Base-by-base conservation (phyloP, 2,797 vertebrate species). In the Coregonus ussuriensis region DNA sequence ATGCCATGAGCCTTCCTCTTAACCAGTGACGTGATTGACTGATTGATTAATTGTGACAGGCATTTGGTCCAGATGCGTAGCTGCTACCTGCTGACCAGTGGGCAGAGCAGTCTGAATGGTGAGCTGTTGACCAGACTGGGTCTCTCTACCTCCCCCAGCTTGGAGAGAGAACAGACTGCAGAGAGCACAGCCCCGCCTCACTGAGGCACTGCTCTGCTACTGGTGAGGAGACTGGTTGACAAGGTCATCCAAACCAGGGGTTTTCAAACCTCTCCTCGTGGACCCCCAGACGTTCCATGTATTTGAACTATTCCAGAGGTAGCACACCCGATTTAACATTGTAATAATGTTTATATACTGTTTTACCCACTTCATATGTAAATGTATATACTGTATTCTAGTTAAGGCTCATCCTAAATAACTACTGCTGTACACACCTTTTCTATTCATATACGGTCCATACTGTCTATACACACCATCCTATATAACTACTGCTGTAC, bases 21-120 rank as follows among this genome's bases (percentile, higher is more conserved):
- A 56, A 56, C 14, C 14, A 56, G 4, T 63, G 67, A 21, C 37
- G 4, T 7, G 18, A 25, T 1, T 25, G 67, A 70, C 37, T 72
- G 2, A 47, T 3, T 47, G 7, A 7, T 2, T 47, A 2, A 47
- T 41, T 41, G 63, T 66, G 29, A 41, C 41, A 71, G 72, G 62
- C 72, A 74, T 37, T 18, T 74, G 56, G 33, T 25, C n/a, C 72
- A 47, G 72, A 74, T 74, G 72, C 62, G 72, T 13, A 37, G n/a
- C 33, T 33, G 53, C 18, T 74, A 74, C 37, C 35, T 74, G 72
- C 59, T 74, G 59, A 14, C 18, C 35, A 25, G 54, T 16, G 54
- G 18, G 3, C 11, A 16, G 56, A 37, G 56, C 35, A 47, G 33
- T 21, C 56, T 74, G 33, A 74, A 35, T 51, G 72, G 37, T 35